phyloP scores from a whole-genome alignment of 2,888 invertebrate genomes.

The Phalangium opilio region DNA sequence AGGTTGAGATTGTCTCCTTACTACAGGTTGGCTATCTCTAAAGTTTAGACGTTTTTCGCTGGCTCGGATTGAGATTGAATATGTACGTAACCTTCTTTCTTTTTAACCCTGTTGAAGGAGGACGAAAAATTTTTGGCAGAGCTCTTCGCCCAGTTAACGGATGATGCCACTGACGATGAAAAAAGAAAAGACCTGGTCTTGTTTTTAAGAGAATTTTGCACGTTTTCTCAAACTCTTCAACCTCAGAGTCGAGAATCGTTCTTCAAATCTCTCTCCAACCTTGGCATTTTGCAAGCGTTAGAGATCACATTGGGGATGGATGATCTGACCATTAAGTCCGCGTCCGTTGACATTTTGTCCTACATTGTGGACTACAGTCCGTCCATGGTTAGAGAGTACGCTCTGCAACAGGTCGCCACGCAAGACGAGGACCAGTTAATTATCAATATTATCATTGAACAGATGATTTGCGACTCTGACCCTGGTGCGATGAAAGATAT shows the following conservation, averaged over 20 bases:
- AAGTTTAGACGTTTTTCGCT: not conserved
- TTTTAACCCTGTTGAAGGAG: slow-evolving; percentile 36
- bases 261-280: slow-evolving; percentile 72
- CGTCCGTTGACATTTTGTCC: slow-evolving; percentile 93
- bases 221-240: slow-evolving; percentile 95
- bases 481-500: no score
- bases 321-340: slow-evolving; percentile 84
- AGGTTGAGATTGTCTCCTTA: slow-evolving; percentile 34
- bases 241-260: slow-evolving; percentile 93
- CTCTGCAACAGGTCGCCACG: slow-evolving; percentile 76
- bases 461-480: slow-evolving; percentile 92
- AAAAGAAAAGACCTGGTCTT: slow-evolving; percentile 85
- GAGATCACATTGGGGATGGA: slow-evolving; percentile 80
- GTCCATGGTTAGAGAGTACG: slow-evolving; percentile 90
- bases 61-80: not conserved
- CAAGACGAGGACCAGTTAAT: slow-evolving; percentile 82
- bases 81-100: no score
- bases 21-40: slow-evolving; percentile 15
- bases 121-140: slow-evolving; percentile 93
- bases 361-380: slow-evolving; percentile 98
- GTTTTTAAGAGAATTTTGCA: slow-evolving; percentile 98
- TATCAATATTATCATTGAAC: slow-evolving; percentile 89
- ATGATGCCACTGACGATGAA: slow-evolving; percentile 63
- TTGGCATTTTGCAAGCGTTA: slow-evolving; percentile 73
- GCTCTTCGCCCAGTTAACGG: slow-evolving; percentile 80